Base-by-base conservation (phyloP, 2,113 vertebrate genomes). In the Pelodiscus sinensis region DNA sequence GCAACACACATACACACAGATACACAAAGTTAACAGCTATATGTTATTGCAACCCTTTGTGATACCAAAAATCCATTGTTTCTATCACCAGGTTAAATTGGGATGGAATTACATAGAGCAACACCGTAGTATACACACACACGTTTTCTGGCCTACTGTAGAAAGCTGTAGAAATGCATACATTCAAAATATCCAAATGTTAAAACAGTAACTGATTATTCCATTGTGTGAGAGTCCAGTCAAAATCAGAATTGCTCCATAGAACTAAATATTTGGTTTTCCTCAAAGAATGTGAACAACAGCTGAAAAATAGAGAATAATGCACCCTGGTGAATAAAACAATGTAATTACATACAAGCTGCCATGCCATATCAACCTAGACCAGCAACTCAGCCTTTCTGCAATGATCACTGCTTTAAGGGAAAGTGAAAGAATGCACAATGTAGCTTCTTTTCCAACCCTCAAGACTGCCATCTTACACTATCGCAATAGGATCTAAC, bases 281-380 rank as follows among this genome's bases (percentile, higher is more conserved):
- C 94, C 89, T 95, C 86, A 85, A 78, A 87, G 82, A 50, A 13
- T 0, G 0, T 54, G 24, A 92, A 79, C 90, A 96, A 81, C 87
- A 88, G 95, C 93, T 87, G 92, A 96, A 93, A 97, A 96, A 96
- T 83, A 96, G 92, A 93, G 87, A 94, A 94, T 95, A 96, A 97
- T 93, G 89, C 83, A 89, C 93, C 90, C 94, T 96, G 89, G 89
- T 94, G 95, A 94, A 96, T 84, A 95, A 95, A 96, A 95, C 95
- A 96, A 95, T 91, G 93, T 94, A 94, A 96, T 95, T 97, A 96
- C 96, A 90, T 90, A 92, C 77, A 84, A 96, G 89, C 93, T 96
- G 96, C 94, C 93, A 92, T 96, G 95, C 96, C 95, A 93, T 92
- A 96, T 95, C 96, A 95, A 92, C 96, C 94, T 87, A 90, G 88